Evolutionary conservation across 2,888 invertebrate genomes (phyloP).

Genomic region (Caenorhabditis afra): DNA sequence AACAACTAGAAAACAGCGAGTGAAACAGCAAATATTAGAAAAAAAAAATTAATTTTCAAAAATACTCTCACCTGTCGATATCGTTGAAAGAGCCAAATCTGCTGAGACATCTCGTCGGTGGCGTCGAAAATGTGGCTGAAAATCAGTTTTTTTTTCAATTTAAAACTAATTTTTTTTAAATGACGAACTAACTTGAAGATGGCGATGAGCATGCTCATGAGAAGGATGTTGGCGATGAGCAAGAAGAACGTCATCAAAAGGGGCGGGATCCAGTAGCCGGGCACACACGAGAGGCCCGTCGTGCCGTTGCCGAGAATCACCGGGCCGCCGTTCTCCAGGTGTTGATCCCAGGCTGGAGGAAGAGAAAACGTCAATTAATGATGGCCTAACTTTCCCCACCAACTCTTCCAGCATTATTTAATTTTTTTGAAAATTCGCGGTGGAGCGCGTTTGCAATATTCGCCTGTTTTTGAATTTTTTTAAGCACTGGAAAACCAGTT

Average conservation of each 20-base stretch:
- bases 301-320: conserved; percentile 58
- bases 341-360: conserved; percentile 74
- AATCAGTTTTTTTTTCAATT: not conserved
- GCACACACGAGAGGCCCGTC: conserved; percentile 70
- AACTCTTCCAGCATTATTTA: too few species aligned
- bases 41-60: not conserved
- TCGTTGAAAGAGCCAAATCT: conserved; percentile 99
- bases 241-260: conserved; percentile 94
- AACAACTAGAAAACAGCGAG: too few species aligned
- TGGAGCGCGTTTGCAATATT: too few species aligned
- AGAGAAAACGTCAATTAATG: too few species aligned
- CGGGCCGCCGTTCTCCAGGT: conserved; percentile 71
- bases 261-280: conserved; percentile 90
- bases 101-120: conserved; percentile 95
- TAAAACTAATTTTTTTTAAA: conserved; percentile 2
- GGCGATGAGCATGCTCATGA: conserved; percentile 97
- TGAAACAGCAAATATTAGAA: not conserved
- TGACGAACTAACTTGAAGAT: conserved; percentile 88
- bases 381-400: too few species aligned
- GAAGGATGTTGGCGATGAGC: conserved; percentile 94
- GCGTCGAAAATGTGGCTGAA: conserved; percentile 83
- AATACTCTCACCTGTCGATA: conserved; percentile 85
- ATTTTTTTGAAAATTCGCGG: too few species aligned
- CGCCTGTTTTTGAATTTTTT: too few species aligned
- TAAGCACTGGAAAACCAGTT: too few species aligned